A percentile compares a stretch with the other conserved stretches of the same genome.
phyloP scores from a whole-genome alignment of 37 sponge, comb jelly and placozoan genomes.

The Diacarnus erythraeanus region DNA sequence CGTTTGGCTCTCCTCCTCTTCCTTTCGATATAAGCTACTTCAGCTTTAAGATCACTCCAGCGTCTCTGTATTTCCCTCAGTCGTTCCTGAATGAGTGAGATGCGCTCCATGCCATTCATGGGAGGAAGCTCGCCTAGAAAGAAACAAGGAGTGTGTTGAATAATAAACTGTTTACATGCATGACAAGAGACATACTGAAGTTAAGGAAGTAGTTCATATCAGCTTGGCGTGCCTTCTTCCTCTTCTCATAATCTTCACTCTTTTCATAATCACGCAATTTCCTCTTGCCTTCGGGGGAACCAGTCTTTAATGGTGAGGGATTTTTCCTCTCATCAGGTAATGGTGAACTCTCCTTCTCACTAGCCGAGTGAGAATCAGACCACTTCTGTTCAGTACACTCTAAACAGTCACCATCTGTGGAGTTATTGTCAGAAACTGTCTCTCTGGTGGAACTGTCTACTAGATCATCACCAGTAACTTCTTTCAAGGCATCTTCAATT shows the following conservation, averaged over 20 bases:
- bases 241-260: constrained; percentile 38
- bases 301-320: not conserved
- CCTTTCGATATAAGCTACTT: constrained; percentile 65
- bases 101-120: constrained; percentile 45
- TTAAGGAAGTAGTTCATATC: constrained; percentile 27
- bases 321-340: not conserved
- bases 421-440: not conserved
- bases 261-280: constrained; percentile 21
- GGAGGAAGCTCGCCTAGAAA: constrained; percentile 30
- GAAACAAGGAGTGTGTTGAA: not conserved
- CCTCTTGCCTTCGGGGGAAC: constrained; percentile 27
- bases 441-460: no score
- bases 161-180: not conserved
- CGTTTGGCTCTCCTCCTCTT: constrained; percentile 60
- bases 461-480: not conserved
- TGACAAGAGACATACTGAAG: constrained; percentile 5
- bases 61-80: constrained; percentile 48
- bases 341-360: constrained; percentile 28
- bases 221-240: constrained; percentile 30
- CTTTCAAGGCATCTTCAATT: not conserved
- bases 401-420: no score
- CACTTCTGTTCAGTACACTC: constrained; percentile 5
- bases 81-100: constrained; percentile 44
- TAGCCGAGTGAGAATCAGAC: not conserved
- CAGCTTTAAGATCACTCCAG: constrained; percentile 60